phyloP scores from a whole-genome alignment of 1,140 invertebrate genomes.

The Neelides sp. region DNA sequence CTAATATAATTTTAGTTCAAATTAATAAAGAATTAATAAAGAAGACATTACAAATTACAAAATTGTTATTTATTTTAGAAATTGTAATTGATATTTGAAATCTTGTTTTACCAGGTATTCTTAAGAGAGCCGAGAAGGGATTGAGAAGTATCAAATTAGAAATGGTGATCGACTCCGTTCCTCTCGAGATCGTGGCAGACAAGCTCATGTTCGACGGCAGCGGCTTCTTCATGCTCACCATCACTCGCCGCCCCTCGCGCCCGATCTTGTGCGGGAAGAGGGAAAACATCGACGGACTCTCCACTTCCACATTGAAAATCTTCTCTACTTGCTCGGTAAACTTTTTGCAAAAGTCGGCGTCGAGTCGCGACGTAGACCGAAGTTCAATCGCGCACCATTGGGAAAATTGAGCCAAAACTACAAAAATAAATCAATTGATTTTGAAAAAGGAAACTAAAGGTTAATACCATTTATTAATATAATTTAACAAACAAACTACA shows the following conservation, averaged over 20 bases:
- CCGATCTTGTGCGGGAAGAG: constrained; percentile 29
- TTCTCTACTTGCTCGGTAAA: constrained; percentile 26
- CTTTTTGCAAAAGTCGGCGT: constrained; percentile 27
- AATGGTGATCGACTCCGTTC: constrained; percentile 2
- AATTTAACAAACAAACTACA: too few species aligned
- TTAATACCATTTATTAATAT: neutral
- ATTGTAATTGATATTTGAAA: neutral
- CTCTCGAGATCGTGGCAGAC: constrained; percentile 16
- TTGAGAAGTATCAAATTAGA: constrained; percentile 8
- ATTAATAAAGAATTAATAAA: neutral
- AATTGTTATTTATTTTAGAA: neutral
- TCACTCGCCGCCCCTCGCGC: constrained; percentile 24
- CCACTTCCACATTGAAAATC: constrained; percentile 28
- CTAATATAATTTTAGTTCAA: neutral
- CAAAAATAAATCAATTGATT: constrained; percentile 7
- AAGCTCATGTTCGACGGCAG: constrained; percentile 13
- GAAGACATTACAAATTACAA: neutral
- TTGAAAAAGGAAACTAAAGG: neutral
- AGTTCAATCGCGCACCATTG: constrained; percentile 29
- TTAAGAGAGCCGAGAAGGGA: constrained; percentile 19
- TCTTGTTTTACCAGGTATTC: constrained; percentile 23
- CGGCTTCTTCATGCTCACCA: constrained; percentile 24
- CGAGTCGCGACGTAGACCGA: constrained; percentile 17
- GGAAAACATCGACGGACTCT: constrained; percentile 19
- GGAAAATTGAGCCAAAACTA: constrained; percentile 23